Conservation (phyloP, 2,888 invertebrate species). For the Mellilla xanthometata region DNA sequence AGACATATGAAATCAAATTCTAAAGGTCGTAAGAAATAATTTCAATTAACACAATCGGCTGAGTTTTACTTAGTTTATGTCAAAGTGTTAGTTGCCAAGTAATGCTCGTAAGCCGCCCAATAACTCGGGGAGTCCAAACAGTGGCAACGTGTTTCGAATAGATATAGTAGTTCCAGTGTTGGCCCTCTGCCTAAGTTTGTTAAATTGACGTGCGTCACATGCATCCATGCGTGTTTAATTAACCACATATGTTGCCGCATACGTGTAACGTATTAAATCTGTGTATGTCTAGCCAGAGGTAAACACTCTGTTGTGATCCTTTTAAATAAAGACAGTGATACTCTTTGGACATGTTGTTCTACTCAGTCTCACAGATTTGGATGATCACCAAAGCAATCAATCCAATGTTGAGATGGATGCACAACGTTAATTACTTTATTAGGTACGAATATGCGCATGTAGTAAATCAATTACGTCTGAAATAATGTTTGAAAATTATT, state of each 20-base stretch:
- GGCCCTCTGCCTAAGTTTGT: constrained; percentile 30
- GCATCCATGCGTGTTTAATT: constrained; percentile 45
- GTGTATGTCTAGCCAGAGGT: constrained; percentile 3
- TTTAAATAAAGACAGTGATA: constrained; percentile 12
- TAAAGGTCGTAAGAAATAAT: too few species aligned
- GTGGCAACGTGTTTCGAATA: constrained; percentile 18
- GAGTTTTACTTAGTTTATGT: too few species aligned
- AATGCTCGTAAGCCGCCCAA: too few species aligned
- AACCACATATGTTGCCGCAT: constrained; percentile 34
- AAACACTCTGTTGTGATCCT: constrained; percentile 18
- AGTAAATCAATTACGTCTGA: neutral
- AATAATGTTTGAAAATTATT: neutral
- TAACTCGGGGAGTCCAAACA: neutral
- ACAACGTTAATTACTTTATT: constrained; percentile 15
- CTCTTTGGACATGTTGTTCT: constrained; percentile 12
- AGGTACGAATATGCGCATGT: constrained; percentile 2
- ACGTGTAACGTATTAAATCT: neutral
- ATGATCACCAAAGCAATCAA: constrained; percentile 20
- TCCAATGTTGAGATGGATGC: constrained; percentile 12
- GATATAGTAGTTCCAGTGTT: constrained; percentile 15
- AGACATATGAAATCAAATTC: too few species aligned
- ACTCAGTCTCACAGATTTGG: constrained; percentile 14
- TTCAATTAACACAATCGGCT: too few species aligned
- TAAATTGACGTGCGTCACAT: constrained; percentile 28
- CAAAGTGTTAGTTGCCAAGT: too few species aligned